Evolutionary conservation across 2,113 vertebrate genomes (phyloP), one percentile per base, ranked within the genome.

Genomic region (Rhadina sibilatrix): DNA sequence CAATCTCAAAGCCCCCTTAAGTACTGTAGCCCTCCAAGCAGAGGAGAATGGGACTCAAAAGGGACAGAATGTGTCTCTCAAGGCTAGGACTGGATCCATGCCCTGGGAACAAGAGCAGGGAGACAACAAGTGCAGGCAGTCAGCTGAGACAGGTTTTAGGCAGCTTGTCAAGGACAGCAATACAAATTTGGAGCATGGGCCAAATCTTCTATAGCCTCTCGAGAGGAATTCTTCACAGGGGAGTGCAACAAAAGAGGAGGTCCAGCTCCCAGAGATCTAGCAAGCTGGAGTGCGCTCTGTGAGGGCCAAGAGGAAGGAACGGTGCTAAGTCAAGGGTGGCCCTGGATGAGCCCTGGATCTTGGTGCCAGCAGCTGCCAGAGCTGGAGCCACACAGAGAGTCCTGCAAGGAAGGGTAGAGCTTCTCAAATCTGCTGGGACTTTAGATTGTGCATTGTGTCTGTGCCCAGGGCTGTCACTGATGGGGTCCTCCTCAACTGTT

Each of bases 261-360:
- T 19, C 19, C 0, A 0, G 14, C 13, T 61, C 16, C 21, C 27
- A 37, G 38, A 11, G 38, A 53, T 21, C 13, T 53, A 47, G 22
- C 0, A 1, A 47, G 52, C 33, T 33, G 37, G 15, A n/a, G 7
- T 2, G 0, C 20, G 12, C 4, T n/a, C 19, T 30, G 5, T 60
- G 54, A 0, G 0, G 20, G 21, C 31, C 31, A 20, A 21, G 47
- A 24, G 4, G 4, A 17, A 27, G 22, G 22, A 71, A 44, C 0
- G 0, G 27, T 33, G 22, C 47, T 44, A 33, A 31, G 3, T 52
- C 31, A 44, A 52, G 80, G 21, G 3, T 14, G 8, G 47, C 16
- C 13, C 56, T 31, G 27, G 13, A 52, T 71, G 56, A 37, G 27
- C 9, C 22, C 17, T 0, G 0, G 27, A 4, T 14, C 12, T 53